Conservation (phyloP, 1,140 invertebrate species). For the Apocrypta bakeri region DNA sequence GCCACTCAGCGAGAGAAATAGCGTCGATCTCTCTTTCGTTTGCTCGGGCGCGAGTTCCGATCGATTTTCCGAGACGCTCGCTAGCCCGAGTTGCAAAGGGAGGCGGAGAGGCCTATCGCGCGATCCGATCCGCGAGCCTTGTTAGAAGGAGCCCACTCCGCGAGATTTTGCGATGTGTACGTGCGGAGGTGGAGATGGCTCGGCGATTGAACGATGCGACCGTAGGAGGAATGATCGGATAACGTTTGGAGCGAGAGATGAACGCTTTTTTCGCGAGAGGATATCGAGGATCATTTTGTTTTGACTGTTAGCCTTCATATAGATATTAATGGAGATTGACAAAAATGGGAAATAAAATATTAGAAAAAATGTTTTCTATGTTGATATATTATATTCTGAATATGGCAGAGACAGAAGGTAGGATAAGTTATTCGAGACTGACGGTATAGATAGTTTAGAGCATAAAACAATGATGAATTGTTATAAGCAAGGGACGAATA, state of each 20-base stretch:
- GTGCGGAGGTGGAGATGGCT: not conserved
- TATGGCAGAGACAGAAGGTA: no score
- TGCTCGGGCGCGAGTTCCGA: not conserved
- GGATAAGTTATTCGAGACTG: no score
- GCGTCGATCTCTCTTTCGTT: not conserved
- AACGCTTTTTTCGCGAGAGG: not conserved
- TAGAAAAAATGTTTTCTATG: no score
- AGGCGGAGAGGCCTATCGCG: conserved; percentile 35
- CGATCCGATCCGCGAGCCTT: conserved; percentile 48
- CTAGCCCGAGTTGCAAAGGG: not conserved
- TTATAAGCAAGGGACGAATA: no score
- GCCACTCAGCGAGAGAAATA: conserved; percentile 26
- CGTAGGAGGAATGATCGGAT: not conserved
- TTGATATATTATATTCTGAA: no score
- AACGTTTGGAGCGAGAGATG: not conserved
- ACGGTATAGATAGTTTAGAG: no score
- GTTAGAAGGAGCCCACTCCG: conserved; percentile 35
- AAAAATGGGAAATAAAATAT: no score
- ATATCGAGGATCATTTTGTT: not conserved
- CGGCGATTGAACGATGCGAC: not conserved
- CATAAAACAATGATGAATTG: no score
- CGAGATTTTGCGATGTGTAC: not conserved
- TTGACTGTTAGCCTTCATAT: no score
- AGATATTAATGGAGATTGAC: no score
- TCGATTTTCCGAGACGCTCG: conserved; percentile 1